Conservation (phyloP, 2,113 vertebrate species). For the Ammodytes marinus region DNA sequence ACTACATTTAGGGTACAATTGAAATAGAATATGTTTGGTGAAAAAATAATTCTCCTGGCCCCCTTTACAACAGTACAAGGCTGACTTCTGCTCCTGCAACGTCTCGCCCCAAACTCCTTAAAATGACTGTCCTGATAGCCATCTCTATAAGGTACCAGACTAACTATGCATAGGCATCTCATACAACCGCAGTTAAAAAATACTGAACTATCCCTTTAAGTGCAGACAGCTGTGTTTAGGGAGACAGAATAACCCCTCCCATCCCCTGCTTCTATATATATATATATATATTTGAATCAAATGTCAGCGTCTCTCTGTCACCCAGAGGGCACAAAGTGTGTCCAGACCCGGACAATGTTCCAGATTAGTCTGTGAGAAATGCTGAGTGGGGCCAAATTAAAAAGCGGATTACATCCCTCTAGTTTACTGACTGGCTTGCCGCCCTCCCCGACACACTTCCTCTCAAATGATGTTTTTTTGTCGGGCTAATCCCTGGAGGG, state of each 20-base stretch:
- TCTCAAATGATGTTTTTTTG: slow-evolving; percentile 38
- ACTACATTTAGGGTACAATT: no score
- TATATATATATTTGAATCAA: not conserved
- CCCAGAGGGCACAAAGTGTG: slow-evolving; percentile 13
- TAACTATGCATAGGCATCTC: no score
- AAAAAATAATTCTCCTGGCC: no score
- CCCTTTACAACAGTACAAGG: no score
- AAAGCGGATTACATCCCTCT: slow-evolving; percentile 66
- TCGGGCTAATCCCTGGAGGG: slow-evolving; percentile 49
- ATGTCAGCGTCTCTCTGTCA: slow-evolving; percentile 1
- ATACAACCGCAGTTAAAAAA: no score
- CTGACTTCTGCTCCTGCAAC: no score
- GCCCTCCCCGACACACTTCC: slow-evolving; percentile 30
- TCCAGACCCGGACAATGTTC: slow-evolving; percentile 26
- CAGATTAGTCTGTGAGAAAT: slow-evolving; percentile 60
- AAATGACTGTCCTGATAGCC: no score
- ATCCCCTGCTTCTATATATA: not conserved
- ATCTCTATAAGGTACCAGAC: no score
- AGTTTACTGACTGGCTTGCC: slow-evolving; percentile 39
- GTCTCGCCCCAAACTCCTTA: no score
- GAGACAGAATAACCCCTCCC: not conserved
- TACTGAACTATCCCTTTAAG: not conserved
- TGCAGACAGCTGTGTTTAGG: slow-evolving; percentile 11
- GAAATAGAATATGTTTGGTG: no score
- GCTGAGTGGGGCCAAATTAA: slow-evolving; percentile 62